Base-by-base conservation (phyloP, 2,113 vertebrate species). In the Cinclus mexicanus region DNA sequence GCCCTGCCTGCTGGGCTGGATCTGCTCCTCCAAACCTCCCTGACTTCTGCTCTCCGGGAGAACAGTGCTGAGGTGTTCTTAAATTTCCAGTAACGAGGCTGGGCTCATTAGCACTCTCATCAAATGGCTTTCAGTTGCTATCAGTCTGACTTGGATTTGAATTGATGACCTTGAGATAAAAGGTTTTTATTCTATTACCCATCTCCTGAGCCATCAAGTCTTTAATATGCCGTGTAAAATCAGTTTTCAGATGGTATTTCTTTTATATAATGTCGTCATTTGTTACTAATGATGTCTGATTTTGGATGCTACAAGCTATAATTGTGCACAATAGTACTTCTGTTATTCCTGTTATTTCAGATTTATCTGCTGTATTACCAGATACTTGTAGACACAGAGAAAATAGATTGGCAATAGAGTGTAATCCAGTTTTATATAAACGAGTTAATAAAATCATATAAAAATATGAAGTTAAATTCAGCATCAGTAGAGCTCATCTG, bases 81-180 rank as follows among this genome's bases (percentile, higher is more conserved):
- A 89, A 77, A 68, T 90, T 94, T 53, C 86, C 93, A 52, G 46
- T 76, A 88, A 88, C 2, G 10, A 92, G 60, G 23, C 46, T 16
- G 26, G 72, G 69, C 89, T 97, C 80, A 55, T 94, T 92, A 97
- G 37, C 75, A 61, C 86, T 69, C 61, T 47, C 75, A 74, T 90
- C 87, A 88, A 93, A 78, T 77, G 84, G 86, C 94, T 96, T 93
- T 96, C 69, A 88, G 69, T 86, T 67, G 46, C 90, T 84, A 91
- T 95, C 79, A 89, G 67, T 31, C 80, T 87, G 93, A 85, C 75
- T 83, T 77, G 84, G 78, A 90, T 96, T 93, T 94, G 90, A 96
- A 95, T 95, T 95, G 82, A 95, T 97, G 96, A 96, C 97, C 97
- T 97, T 97, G 95, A 94, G 97, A 95, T 93, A 72, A 96, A 93